phyloP scores from a whole-genome alignment of 2,888 invertebrate species.

The Oscheius sp. region DNA sequence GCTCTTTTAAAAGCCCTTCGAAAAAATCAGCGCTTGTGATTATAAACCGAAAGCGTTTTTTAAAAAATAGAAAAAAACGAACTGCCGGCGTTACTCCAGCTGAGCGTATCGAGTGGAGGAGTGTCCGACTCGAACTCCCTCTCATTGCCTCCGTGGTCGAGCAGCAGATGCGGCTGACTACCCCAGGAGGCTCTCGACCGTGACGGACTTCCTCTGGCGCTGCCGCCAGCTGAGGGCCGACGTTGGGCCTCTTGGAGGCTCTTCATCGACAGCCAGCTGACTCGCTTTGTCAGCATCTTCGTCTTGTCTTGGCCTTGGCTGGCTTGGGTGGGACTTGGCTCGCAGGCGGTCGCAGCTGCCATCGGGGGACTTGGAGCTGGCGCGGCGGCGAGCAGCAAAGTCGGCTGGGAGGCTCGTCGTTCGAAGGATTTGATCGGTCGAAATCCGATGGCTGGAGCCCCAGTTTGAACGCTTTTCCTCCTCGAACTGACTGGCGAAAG shows the following conservation, averaged over 20 bases:
- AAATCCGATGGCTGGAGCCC: slow-evolving; percentile 67
- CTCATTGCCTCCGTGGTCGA: slow-evolving; percentile 26
- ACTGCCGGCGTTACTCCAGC: slow-evolving; percentile 68
- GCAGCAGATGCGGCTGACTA: slow-evolving; percentile 37
- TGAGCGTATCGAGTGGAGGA: slow-evolving; percentile 68
- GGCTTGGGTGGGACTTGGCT: no score
- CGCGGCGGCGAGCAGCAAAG: slow-evolving; percentile 37
- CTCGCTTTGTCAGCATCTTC: slow-evolving; percentile 64
- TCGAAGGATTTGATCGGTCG: slow-evolving; percentile 59
- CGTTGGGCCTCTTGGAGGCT: slow-evolving; percentile 58
- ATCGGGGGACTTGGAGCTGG: not conserved
- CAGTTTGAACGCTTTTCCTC: slow-evolving; percentile 63
- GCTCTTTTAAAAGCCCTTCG: no score
- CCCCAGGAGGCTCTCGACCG: slow-evolving; percentile 45
- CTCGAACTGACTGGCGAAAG: slow-evolving; percentile 48
- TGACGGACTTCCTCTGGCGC: slow-evolving; percentile 41
- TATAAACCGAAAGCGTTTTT: no score
- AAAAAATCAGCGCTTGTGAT: no score
- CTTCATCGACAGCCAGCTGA: slow-evolving; percentile 69
- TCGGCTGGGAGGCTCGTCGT: slow-evolving; percentile 65
- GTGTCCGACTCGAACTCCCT: slow-evolving; percentile 67
- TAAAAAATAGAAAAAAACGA: slow-evolving; percentile 6
- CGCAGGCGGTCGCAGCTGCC: not conserved
- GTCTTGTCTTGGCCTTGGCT: slow-evolving; percentile 36
- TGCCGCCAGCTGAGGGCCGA: slow-evolving; percentile 10